A percentile compares a stretch with the other conserved stretches of the same genome.
These are phyloP conservation scores for Drosophila rubida DNA, from an alignment of 2,888 invertebrate genomes.

Conservation along the genomic window DNA sequence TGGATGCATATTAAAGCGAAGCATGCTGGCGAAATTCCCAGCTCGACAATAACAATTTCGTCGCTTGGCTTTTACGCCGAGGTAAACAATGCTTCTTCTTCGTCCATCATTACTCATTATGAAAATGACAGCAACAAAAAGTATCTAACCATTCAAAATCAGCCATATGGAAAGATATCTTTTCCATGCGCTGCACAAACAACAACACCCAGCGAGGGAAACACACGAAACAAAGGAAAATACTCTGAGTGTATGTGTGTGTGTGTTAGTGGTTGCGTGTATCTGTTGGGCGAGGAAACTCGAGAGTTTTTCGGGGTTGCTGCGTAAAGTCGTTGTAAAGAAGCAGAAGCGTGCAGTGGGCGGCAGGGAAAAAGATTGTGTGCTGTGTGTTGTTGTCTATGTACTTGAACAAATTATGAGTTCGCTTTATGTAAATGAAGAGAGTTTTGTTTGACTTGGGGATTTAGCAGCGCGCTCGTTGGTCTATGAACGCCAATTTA, in stretches of 20 bases:
- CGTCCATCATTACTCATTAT: conserved; percentile 64
- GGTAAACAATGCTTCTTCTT: conserved; percentile 19
- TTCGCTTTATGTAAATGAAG: conserved; percentile 60
- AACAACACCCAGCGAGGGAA: conserved; percentile 29
- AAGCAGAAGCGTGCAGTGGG: neutral
- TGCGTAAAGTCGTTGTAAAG: conserved; percentile 23
- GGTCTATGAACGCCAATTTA: conserved; percentile 18
- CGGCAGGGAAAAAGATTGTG: conserved; percentile 1
- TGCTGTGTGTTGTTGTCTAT: conserved; percentile 26
- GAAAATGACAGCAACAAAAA: conserved; percentile 61
- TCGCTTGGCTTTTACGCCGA: conserved; percentile 14
- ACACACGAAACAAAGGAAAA: conserved; percentile 60
- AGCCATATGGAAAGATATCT: conserved; percentile 77
- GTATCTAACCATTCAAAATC: conserved; percentile 70
- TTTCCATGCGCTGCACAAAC: conserved; percentile 58
- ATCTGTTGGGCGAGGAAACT: conserved; percentile 40
- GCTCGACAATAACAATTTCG: neutral
- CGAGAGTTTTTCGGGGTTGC: conserved; percentile 63
- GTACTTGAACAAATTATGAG: conserved; percentile 56
- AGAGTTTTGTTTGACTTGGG: conserved; percentile 51
- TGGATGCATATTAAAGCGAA: conserved; percentile 43
- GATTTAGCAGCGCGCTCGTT: conserved; percentile 24
- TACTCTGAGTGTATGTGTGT: conserved; percentile 26
- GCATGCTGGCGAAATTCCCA: conserved; percentile 19
- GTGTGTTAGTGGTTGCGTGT: conserved; percentile 46